Evolutionary conservation across 2,797 vertebrate species (phyloP).

Genomic region (Smutsia gigantea): DNA sequence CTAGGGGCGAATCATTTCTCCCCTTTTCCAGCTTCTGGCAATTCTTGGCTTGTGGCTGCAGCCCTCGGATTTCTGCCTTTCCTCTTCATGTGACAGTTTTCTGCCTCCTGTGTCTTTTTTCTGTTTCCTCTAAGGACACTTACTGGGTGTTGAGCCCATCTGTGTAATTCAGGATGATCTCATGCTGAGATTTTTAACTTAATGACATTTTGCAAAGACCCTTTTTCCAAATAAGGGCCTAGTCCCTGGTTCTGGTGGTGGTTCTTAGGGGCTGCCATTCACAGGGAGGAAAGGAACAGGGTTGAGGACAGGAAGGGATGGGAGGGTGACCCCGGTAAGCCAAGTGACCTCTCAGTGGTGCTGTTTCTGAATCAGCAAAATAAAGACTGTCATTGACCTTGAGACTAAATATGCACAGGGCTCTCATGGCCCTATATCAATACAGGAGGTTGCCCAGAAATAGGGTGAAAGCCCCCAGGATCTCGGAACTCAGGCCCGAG

Average conservation of each 20-base stretch:
- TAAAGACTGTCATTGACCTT: background rate
- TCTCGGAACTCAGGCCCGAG: background rate
- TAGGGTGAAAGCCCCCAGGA: background rate
- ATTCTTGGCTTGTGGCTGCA: background rate
- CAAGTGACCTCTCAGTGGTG: background rate
- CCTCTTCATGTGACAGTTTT: background rate
- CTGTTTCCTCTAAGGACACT: background rate
- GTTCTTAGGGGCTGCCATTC: background rate
- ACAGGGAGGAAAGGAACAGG: background rate
- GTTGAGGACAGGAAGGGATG: background rate
- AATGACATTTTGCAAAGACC: background rate
- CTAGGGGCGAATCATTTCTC: background rate
- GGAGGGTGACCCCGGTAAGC: background rate
- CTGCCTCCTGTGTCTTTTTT: background rate
- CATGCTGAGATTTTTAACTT: background rate
- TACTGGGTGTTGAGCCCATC: too few species aligned
- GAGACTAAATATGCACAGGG: background rate
- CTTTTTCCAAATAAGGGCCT: background rate
- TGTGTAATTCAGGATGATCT: background rate
- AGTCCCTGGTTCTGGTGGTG: background rate
- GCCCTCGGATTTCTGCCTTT: background rate
- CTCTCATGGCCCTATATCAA: background rate
- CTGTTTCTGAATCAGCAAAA: background rate
- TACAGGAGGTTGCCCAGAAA: background rate
- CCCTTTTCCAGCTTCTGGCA: background rate